These are phyloP conservation scores for Catalaphyllia jardinei DNA, from an alignment of 64 coral and sea anemone genomes.

Conservation along the genomic window DNA sequence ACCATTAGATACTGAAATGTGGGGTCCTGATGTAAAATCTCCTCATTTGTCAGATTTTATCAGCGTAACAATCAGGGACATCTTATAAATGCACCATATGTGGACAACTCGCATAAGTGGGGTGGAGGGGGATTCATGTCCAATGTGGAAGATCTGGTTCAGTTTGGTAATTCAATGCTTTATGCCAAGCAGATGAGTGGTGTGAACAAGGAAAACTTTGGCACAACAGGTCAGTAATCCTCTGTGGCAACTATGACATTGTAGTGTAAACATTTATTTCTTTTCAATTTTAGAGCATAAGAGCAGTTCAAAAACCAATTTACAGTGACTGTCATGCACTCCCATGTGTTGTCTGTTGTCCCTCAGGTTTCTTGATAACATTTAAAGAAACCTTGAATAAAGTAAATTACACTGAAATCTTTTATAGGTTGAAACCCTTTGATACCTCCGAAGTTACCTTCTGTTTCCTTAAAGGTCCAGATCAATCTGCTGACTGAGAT, in stretches of 20 bases:
- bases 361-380: no score
- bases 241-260: neutral
- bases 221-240: constrained; percentile 4
- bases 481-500: no score
- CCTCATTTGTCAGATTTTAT: constrained; percentile 61
- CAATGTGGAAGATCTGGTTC: constrained; percentile 82
- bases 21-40: neutral
- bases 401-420: no score
- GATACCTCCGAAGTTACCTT: no score
- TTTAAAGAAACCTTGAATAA: no score
- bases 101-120: constrained; percentile 91
- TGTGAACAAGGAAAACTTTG: neutral
- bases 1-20: neutral
- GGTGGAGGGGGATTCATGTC: constrained; percentile 95
- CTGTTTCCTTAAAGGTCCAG: no score
- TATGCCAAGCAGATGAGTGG: constrained; percentile 78
- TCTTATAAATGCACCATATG: constrained; percentile 89
- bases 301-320: neutral
- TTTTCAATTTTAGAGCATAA: neutral
- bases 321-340: neutral
- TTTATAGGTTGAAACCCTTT: no score
- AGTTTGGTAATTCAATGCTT: constrained; percentile 94
- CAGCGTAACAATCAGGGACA: constrained; percentile 49
- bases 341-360: no score
- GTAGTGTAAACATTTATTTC: no score